These are phyloP conservation scores for Leptinotarsa peninsularis DNA, from an alignment of 2,888 invertebrate species.

Conservation along the genomic window DNA sequence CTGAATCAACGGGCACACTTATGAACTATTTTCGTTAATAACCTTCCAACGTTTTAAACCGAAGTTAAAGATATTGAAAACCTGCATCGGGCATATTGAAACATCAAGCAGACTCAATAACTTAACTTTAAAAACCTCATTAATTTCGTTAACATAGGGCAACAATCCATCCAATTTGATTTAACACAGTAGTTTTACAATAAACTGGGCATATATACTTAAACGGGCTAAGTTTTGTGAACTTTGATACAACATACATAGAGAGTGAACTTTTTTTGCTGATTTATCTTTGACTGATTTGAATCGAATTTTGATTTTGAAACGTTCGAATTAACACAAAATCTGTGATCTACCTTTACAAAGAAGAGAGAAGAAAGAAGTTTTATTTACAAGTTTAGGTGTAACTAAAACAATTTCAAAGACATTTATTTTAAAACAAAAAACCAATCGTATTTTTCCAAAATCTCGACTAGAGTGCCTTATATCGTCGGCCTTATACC, in stretches of 20 bases:
- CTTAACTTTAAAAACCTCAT: slow-evolving; percentile 51
- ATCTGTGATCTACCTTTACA: slow-evolving; percentile 60
- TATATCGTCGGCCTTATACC: slow-evolving; percentile 66
- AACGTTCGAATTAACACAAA: slow-evolving; percentile 54
- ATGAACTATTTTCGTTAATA: slow-evolving; percentile 39
- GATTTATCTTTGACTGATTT: slow-evolving; percentile 45
- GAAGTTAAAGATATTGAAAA: slow-evolving; percentile 58
- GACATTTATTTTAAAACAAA: slow-evolving; percentile 50
- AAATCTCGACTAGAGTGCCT: slow-evolving; percentile 66
- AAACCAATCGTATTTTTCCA: slow-evolving; percentile 63
- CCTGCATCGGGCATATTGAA: slow-evolving; percentile 60
- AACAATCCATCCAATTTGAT: slow-evolving; percentile 51
- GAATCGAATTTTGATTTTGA: slow-evolving; percentile 45
- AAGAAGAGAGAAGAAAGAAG: slow-evolving; percentile 37
- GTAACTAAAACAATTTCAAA: slow-evolving; percentile 54
- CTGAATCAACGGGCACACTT: slow-evolving; percentile 53
- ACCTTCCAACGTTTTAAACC: slow-evolving; percentile 33
- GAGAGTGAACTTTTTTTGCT: slow-evolving; percentile 48
- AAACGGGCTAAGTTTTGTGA: slow-evolving; percentile 58
- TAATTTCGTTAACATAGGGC: slow-evolving; percentile 52
- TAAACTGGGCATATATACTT: slow-evolving; percentile 55
- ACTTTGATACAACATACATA: slow-evolving; percentile 48
- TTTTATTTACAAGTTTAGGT: slow-evolving; percentile 56
- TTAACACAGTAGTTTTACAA: slow-evolving; percentile 51
- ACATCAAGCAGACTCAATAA: slow-evolving; percentile 59